Evolutionary conservation across 2,797 vertebrate species (phyloP).

Genomic region (Chrosomus eos): DNA sequence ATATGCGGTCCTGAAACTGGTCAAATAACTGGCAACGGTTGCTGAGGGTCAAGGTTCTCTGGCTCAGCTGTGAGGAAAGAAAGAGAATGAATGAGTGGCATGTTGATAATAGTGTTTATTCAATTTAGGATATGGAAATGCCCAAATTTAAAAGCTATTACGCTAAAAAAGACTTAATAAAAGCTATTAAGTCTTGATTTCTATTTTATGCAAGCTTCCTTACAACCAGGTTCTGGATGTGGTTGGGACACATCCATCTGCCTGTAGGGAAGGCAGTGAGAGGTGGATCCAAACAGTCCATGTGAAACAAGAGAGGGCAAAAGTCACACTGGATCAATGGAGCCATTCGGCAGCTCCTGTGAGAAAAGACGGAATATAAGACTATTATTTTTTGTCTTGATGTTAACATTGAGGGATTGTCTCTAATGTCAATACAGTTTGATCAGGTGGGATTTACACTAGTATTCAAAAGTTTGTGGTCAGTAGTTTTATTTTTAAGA

Average conservation of each 20-base stretch:
- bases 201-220: slow-evolving; percentile 61
- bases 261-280: slow-evolving; percentile 96
- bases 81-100: not conserved
- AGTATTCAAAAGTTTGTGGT: not conserved
- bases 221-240: slow-evolving; percentile 95
- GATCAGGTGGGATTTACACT: not conserved
- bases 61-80: slow-evolving; percentile 80
- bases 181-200: not conserved
- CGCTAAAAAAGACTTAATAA: no score
- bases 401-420: not conserved
- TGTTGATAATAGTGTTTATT: not conserved
- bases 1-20: slow-evolving; percentile 88
- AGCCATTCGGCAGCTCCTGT: slow-evolving; percentile 94
- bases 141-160: not conserved
- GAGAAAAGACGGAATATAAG: not conserved
- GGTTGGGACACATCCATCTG: slow-evolving; percentile 99
- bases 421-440: not conserved
- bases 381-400: not conserved
- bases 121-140: not conserved
- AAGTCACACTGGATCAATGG: slow-evolving; percentile 98
- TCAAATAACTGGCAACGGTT: slow-evolving; percentile 91
- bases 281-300: slow-evolving; percentile 98
- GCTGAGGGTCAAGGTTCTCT: slow-evolving; percentile 87
- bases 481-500: not conserved
- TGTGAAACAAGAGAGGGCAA: slow-evolving; percentile 97